phyloP scores from a whole-genome alignment of 2,888 invertebrate genomes.

The Panzeria rudis region DNA sequence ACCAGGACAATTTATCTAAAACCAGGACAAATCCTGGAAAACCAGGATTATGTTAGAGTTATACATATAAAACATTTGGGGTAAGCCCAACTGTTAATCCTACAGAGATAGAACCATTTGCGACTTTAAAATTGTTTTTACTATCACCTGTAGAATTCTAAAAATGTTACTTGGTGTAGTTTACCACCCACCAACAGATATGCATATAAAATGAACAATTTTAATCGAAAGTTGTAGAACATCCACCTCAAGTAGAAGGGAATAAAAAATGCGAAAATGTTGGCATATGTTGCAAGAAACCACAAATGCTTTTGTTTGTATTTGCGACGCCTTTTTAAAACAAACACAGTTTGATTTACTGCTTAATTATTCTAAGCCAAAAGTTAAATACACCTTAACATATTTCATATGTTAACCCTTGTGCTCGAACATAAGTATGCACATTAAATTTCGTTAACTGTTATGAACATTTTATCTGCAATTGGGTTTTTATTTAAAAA shows the following conservation, averaged over 20 bases:
- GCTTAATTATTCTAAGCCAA: conserved; percentile 27
- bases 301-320: not conserved
- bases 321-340: conserved; percentile 10
- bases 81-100: too few species aligned
- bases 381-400: conserved; percentile 26
- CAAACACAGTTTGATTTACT: conserved; percentile 11
- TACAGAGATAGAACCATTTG: too few species aligned
- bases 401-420: conserved; percentile 27
- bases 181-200: too few species aligned
- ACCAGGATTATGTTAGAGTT: too few species aligned
- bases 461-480: not conserved
- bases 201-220: too few species aligned
- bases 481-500: not conserved
- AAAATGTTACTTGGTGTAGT: too few species aligned
- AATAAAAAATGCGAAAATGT: not conserved
- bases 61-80: too few species aligned
- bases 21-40: too few species aligned
- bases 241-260: not conserved
- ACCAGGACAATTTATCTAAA: too few species aligned
- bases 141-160: too few species aligned
- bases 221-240: not conserved
- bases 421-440: not conserved
- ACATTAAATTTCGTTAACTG: not conserved
- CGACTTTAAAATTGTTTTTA: too few species aligned
- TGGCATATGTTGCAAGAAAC: conserved; percentile 7